Evolutionary conservation across 2,797 vertebrate genomes (phyloP).

Genomic region (Hippopotamyrus pictus): DNA sequence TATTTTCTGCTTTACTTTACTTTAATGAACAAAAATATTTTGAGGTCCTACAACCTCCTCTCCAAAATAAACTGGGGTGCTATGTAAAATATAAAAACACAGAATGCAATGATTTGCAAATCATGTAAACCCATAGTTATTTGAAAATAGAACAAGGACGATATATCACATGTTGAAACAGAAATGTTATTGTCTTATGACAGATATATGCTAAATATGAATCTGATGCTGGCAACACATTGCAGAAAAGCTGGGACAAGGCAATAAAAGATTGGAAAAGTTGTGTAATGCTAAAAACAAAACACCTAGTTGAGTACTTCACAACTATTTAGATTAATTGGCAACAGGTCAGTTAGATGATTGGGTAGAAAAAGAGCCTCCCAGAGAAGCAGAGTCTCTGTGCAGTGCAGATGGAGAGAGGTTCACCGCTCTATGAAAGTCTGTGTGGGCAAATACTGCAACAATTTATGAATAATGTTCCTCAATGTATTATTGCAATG

Average conservation of each 20-base stretch:
- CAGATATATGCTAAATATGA: not conserved
- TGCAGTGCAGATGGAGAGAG: not conserved
- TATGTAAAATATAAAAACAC: not conserved
- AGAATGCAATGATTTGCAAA: not conserved
- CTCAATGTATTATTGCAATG: not conserved
- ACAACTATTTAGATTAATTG: not conserved
- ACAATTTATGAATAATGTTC: not conserved
- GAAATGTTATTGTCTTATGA: not conserved
- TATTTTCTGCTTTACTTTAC: not conserved
- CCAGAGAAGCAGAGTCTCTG: not conserved
- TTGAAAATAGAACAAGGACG: not conserved
- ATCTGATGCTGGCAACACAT: not conserved
- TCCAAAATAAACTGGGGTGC: not conserved
- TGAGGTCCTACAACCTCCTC: not conserved
- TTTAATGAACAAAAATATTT: not conserved
- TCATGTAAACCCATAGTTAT: not conserved
- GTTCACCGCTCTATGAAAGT: not conserved
- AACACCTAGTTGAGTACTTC: not conserved
- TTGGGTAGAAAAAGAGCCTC: not conserved
- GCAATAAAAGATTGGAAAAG: not conserved
- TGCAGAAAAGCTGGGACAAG: not conserved
- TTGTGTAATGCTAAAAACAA: not conserved
- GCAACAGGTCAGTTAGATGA: not conserved
- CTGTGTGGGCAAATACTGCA: not conserved
- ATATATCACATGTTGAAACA: not conserved